Conservation (phyloP, 2,113 vertebrate species). For the Thryonomys swinderianus region DNA sequence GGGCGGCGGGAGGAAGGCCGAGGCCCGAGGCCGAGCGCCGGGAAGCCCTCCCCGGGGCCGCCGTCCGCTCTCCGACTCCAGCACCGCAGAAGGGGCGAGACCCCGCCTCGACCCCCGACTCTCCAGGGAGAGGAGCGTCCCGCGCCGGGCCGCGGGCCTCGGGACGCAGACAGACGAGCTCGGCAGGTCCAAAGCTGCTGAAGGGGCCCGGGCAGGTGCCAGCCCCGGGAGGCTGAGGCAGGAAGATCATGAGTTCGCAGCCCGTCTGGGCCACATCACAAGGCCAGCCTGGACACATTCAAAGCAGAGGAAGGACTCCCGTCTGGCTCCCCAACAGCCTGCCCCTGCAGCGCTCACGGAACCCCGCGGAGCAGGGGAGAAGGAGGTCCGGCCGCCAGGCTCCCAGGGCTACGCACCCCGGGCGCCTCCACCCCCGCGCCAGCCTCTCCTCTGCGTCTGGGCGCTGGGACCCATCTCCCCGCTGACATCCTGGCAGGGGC, state of each 20-base stretch:
- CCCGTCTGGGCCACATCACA: not conserved
- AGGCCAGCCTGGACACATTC: not conserved
- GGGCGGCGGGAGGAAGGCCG: no score
- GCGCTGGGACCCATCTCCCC: not conserved
- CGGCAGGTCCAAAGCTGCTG: no score
- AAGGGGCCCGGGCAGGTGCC: no score
- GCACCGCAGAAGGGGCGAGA: no score
- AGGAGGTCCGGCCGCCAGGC: rapidly evolving
- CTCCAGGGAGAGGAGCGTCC: no score
- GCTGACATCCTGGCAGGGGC: not conserved
- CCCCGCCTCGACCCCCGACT: no score
- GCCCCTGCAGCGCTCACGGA: not conserved
- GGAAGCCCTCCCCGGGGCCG: no score
- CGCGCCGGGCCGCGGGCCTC: no score
- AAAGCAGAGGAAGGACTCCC: not conserved
- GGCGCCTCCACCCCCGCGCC: not conserved
- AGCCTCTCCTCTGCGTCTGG: not conserved
- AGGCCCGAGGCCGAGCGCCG: no score
- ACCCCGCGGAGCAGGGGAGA: not conserved
- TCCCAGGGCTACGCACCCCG: not conserved
- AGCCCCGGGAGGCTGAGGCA: not conserved
- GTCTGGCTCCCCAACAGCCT: not conserved
- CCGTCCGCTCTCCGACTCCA: no score
- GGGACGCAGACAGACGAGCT: no score
- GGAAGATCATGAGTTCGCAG: not conserved